phyloP scores from a whole-genome alignment of 23 tunicate genomes.

The Ascidia mentula region DNA sequence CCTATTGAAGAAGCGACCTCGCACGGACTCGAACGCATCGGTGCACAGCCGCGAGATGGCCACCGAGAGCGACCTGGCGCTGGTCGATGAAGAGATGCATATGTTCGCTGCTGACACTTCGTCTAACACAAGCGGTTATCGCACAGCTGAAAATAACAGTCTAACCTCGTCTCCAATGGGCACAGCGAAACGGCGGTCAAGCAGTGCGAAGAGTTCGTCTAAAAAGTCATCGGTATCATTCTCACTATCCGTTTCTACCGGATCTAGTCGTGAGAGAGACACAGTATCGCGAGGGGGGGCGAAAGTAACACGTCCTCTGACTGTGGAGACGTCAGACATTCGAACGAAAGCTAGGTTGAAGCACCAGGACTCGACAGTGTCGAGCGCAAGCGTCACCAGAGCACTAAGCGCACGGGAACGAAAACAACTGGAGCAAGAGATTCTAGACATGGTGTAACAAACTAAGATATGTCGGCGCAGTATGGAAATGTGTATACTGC shows the following conservation, averaged over 20 bases:
- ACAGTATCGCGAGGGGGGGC: neutral
- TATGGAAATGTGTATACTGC: too few relatives aligned
- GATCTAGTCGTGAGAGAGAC: neutral
- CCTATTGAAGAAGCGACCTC: conserved; percentile 36
- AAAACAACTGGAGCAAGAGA: conserved; percentile 35
- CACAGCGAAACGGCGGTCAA: neutral
- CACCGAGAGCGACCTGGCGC: conserved; percentile 1
- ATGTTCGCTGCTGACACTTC: conserved; percentile 52
- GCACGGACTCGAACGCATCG: conserved; percentile 33
- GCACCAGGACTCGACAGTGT: neutral
- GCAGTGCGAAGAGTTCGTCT: neutral
- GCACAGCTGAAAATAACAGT: conserved; percentile 43
- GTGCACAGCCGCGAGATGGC: neutral
- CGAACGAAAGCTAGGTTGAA: neutral
- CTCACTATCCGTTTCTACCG: neutral
- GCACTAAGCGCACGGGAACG: neutral
- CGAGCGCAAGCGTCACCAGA: neutral
- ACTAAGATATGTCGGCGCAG: neutral
- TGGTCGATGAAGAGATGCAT: conserved; percentile 55
- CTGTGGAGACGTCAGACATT: neutral
- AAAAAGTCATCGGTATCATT: conserved; percentile 11
- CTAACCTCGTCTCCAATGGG: conserved; percentile 24
- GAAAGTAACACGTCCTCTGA: neutral
- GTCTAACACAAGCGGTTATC: conserved; percentile 64
- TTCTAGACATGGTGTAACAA: conserved; percentile 30